Conservation (phyloP, 2,888 invertebrate genomes). For the Cataglyphis altisquamis region DNA sequence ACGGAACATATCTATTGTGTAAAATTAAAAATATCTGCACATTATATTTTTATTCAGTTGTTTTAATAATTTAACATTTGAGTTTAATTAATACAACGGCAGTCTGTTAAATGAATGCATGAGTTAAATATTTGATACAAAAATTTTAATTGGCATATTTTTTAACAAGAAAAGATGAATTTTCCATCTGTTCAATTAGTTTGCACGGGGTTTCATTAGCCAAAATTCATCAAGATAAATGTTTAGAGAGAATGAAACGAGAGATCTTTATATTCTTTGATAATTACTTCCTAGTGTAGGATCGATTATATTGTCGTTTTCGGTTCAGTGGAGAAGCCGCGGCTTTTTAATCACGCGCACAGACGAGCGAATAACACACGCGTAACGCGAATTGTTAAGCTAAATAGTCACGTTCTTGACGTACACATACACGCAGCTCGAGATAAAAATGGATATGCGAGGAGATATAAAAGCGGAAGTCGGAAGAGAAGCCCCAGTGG, state of each 20-base stretch:
- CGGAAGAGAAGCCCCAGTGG: slow-evolving; percentile 22
- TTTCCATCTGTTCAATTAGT: too few species aligned
- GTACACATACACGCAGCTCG: background rate
- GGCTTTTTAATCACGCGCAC: background rate
- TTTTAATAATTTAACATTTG: too few species aligned
- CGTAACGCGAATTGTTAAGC: background rate
- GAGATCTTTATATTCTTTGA: background rate
- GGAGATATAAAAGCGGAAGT: slow-evolving; percentile 43
- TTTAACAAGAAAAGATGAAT: too few species aligned
- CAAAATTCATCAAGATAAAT: background rate
- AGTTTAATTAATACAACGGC: too few species aligned
- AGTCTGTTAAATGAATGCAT: too few species aligned
- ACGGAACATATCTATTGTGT: too few species aligned
- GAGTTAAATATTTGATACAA: too few species aligned
- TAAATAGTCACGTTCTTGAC: slow-evolving; percentile 49
- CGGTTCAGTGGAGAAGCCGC: background rate
- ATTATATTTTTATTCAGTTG: too few species aligned
- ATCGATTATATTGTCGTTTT: slow-evolving; percentile 5
- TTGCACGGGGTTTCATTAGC: background rate
- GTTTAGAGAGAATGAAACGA: background rate
- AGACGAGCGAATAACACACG: background rate
- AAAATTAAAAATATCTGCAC: too few species aligned
- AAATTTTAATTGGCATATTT: too few species aligned
- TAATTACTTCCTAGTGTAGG: background rate
- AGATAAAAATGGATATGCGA: slow-evolving; percentile 41